Percentiles rank a stretch among this genome's conserved stretches.
Evolutionary conservation across 30 jellyfish, hydroid and myxozoan genomes (phyloP).

Genomic region (Hydra vulgaris): DNA sequence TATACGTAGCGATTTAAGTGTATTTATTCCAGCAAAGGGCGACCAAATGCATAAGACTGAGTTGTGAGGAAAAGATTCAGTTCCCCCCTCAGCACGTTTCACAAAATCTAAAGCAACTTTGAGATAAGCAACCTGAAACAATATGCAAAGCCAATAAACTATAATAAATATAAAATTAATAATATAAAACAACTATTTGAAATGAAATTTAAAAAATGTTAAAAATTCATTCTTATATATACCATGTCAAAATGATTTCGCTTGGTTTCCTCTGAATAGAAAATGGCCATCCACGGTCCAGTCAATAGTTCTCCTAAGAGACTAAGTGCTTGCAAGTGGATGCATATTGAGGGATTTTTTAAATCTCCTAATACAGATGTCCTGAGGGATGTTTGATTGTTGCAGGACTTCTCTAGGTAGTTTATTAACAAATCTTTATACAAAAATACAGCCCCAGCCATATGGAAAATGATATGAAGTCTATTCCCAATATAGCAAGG

Average conservation of each 20-base stretch:
- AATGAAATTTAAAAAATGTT: background rate
- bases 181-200: background rate
- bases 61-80: background rate
- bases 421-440: conserved; percentile 4
- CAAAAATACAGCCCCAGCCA: conserved; percentile 35
- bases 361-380: conserved; percentile 24
- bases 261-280: conserved; percentile 6
- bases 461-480: conserved; percentile 34
- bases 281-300: conserved; percentile 43
- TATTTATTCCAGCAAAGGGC: background rate
- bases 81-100: background rate
- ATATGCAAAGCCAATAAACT: background rate
- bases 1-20: background rate
- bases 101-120: background rate
- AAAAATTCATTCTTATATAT: background rate
- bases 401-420: conserved; percentile 20
- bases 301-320: conserved; percentile 36
- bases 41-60: background rate
- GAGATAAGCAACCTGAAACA: background rate
- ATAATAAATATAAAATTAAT: too few species aligned
- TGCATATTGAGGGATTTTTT: conserved; percentile 2
- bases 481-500: conserved; percentile 41
- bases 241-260: background rate
- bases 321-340: conserved; percentile 31
- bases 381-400: conserved; percentile 27